These are phyloP conservation scores for Drosophila meridiana DNA, from an alignment of 2,888 invertebrate species.

Conservation along the genomic window DNA sequence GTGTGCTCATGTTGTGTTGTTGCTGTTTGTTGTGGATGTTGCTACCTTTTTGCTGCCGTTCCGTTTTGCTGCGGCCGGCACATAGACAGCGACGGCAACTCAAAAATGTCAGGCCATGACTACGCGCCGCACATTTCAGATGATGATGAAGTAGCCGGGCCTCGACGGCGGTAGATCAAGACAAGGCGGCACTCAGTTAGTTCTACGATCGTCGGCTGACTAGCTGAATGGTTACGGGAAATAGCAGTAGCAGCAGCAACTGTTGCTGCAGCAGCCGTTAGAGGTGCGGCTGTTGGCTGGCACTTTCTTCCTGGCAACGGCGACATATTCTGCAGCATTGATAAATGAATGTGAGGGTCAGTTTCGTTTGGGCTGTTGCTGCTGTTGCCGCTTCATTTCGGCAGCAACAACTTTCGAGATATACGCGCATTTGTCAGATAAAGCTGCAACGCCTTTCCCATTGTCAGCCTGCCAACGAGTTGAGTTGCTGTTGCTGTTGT, in stretches of 20 bases:
- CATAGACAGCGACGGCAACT: conserved; percentile 64
- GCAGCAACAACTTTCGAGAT: conserved; percentile 74
- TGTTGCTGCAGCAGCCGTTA: conserved; percentile 29
- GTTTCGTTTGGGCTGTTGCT: conserved; percentile 55
- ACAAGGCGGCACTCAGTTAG: conserved; percentile 51
- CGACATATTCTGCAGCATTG: conserved; percentile 73
- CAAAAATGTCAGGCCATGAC: conserved; percentile 77
- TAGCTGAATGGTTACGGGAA: conserved; percentile 32
- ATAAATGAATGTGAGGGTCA: conserved; percentile 81
- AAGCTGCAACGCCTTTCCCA: conserved; percentile 77
- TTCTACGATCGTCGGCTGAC: conserved; percentile 49
- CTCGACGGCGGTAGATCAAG: conserved; percentile 62
- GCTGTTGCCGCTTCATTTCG: conserved; percentile 40
- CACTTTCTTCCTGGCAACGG: conserved; percentile 61
- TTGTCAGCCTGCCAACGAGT: conserved; percentile 72
- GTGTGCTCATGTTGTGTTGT: conserved; percentile 33
- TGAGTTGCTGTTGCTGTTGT: conserved; percentile 31
- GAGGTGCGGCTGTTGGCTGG: conserved; percentile 52
- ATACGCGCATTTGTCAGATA: conserved; percentile 79
- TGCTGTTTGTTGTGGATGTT: conserved; percentile 41
- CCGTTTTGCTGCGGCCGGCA: conserved; percentile 26
- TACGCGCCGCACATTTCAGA: conserved; percentile 74
- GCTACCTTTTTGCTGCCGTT: conserved; percentile 66
- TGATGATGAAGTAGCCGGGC: conserved; percentile 76
- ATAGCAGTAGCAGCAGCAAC: neutral